Evolutionary conservation across 2,888 invertebrate genomes (phyloP).

Genomic region (Steinernema hermaphroditum): DNA sequence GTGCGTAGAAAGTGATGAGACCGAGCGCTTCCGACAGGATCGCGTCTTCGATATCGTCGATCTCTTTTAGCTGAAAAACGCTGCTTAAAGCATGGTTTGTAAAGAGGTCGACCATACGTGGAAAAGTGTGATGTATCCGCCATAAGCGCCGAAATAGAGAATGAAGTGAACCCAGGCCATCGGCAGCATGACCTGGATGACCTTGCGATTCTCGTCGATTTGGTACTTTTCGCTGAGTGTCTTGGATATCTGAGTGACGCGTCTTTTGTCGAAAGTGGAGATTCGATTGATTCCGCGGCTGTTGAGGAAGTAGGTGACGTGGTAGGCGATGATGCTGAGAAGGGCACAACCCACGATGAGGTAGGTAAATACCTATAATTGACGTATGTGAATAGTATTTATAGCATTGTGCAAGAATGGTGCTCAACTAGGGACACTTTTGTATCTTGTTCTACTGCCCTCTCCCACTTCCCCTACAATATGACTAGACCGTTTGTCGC

Average conservation of each 20-base stretch:
- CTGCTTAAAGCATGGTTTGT: no score
- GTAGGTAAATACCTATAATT: neutral
- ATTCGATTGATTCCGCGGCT: neutral
- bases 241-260: neutral
- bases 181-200: neutral
- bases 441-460: no score
- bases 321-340: slow-evolving; percentile 9
- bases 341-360: neutral
- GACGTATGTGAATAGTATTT: neutral
- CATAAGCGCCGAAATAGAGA: neutral
- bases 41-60: neutral
- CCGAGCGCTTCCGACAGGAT: slow-evolving; percentile 1
- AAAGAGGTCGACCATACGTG: neutral
- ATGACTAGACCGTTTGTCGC: no score
- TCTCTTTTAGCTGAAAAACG: neutral
- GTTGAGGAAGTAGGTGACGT: slow-evolving; percentile 25
- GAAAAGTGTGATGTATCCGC: neutral
- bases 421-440: neutral
- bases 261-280: neutral
- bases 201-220: slow-evolving; percentile 24
- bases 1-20: slow-evolving; percentile 15
- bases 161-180: slow-evolving; percentile 15
- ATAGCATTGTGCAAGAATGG: neutral
- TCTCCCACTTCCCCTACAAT: no score
- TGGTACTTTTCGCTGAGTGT: slow-evolving; percentile 17